Evolutionary conservation across 2,113 vertebrate species (phyloP).

Genomic region (Trochalopteron elliotii): DNA sequence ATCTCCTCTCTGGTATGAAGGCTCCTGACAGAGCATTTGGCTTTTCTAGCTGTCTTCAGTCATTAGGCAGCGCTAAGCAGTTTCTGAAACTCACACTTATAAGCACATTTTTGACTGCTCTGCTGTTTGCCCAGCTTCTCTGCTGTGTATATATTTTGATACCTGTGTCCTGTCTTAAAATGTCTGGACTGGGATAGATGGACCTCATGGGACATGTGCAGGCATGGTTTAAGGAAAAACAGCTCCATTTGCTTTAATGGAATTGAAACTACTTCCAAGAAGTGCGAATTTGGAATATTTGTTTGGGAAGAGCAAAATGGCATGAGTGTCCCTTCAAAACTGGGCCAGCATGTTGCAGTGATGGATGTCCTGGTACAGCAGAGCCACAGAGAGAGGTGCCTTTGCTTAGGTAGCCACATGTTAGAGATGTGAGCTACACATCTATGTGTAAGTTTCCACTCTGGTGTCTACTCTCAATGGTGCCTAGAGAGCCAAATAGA

Average conservation of each 20-base stretch:
- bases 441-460: rapidly evolving
- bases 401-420: not conserved
- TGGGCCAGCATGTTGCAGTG: not conserved
- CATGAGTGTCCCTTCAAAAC: rapidly evolving
- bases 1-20: not conserved
- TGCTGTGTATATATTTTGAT: not conserved
- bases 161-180: not conserved
- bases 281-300: not conserved
- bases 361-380: not conserved
- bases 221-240: not conserved
- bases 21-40: not conserved
- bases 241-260: not conserved
- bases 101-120: not conserved
- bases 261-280: not conserved
- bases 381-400: not conserved
- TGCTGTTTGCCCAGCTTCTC: not conserved
- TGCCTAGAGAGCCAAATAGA: not conserved
- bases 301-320: not conserved
- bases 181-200: not conserved
- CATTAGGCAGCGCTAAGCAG: not conserved
- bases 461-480: not conserved
- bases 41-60: not conserved
- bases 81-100: not conserved
- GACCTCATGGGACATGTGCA: rapidly evolving
- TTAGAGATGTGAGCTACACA: not conserved